Base-by-base conservation (phyloP, 2,888 invertebrate species). In the Drosophila mercatorum region DNA sequence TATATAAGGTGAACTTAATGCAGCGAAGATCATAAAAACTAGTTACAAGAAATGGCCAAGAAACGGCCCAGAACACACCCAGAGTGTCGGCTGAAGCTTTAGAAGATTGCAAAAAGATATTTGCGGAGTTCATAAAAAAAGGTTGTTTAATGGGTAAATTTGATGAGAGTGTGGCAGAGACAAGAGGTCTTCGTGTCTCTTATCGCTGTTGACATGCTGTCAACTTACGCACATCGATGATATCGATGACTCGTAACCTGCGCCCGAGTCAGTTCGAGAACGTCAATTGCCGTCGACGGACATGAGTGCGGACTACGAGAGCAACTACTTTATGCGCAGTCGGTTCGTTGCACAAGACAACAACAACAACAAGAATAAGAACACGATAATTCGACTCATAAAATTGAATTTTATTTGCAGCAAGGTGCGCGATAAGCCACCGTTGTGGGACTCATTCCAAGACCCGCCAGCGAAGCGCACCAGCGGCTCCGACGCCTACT, bases 401-500 rank as follows among this genome's bases (percentile, higher is more conserved):
- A 56, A 22, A 52, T 41, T n/a, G 17, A 44, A 12, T 26, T 38
- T 61, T 60, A 38, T 31, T 55, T 55, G 10, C 26, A 85, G 90
- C 31, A 90, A 79, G 52, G 8, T 51, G 36, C 79, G 79, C 38
- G 91, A 91, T 38, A 91, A 88, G 56, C 89, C 88, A 8, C 94
- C 95, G 90, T 94, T 95, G 93, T 98, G 97, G 97, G 96, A 97
- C 90, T 94, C 95, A 14, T 97, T 97, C 92, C 94, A 96, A 86
- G 95, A 96, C 83, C 94, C 95, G 11, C 96, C 96, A 1, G 94
- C 95, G 59, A 94, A 95, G 90, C 94, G 94, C 71, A 94, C 95
- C 72, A 94, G 94, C 43, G 96, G 96, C 46, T 96, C 97, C 1
- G 95, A 95, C 93, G 95, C 94, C 17, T 94, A 94, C 62, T 92